Percentiles rank a stretch among this genome's conserved stretches.
Conservation (phyloP, 2,113 vertebrate species). For the Chiloscyllium plagiosum region DNA sequence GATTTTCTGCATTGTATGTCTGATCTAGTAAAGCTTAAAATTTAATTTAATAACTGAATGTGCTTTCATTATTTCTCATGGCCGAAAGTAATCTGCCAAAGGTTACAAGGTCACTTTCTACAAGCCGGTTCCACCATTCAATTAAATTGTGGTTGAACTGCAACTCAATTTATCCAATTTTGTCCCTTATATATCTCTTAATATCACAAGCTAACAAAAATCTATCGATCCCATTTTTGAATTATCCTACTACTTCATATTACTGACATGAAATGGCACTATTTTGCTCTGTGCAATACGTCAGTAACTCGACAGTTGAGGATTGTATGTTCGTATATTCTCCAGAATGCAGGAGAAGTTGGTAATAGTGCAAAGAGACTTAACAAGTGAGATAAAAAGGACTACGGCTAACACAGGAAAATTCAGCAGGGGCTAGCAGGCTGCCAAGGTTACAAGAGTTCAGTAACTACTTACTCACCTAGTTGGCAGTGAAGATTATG, state of each 20-base stretch:
- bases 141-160: not conserved
- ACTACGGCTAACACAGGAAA: not conserved
- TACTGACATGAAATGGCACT: not conserved
- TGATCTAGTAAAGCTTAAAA: not conserved
- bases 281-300: not conserved
- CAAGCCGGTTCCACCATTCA: not conserved
- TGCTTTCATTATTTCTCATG: not conserved
- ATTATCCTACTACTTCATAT: not conserved
- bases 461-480: not conserved
- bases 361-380: not conserved
- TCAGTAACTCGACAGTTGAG: not conserved
- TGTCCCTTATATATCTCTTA: not conserved
- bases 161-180: not conserved
- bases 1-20: not conserved
- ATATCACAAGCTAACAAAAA: not conserved
- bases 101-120: not conserved
- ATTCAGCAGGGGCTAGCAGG: no score
- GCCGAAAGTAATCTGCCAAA: not conserved
- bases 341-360: not conserved
- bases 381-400: not conserved
- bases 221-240: not conserved
- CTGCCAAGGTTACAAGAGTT: constrained; percentile 5
- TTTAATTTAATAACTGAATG: not conserved
- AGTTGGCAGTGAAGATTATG: not conserved
- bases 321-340: not conserved